Evolutionary conservation across 2,113 vertebrate species (phyloP).

Genomic region (Sterrhoptilus dennistouni): DNA sequence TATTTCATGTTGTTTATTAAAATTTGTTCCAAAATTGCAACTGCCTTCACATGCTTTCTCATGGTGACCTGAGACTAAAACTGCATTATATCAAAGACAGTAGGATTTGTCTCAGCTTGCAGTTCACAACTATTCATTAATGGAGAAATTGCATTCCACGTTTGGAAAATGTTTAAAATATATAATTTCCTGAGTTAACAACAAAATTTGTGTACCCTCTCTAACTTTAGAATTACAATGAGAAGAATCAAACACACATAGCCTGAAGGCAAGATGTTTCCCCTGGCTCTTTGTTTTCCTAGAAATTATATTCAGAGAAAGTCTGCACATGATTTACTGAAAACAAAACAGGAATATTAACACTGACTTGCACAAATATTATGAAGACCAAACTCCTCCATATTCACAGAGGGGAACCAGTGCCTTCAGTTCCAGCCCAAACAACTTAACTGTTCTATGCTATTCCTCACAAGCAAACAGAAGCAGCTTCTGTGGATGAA

Average conservation of each 20-base stretch:
- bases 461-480: not conserved
- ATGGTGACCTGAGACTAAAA: not conserved
- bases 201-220: not conserved
- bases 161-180: conserved; percentile 6
- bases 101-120: not conserved
- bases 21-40: not conserved
- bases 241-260: not conserved
- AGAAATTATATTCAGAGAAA: not conserved
- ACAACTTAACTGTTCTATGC: not conserved
- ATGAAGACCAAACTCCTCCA: not conserved
- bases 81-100: not conserved
- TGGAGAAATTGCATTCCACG: accelerated
- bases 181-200: not conserved
- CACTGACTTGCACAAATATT: not conserved
- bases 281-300: not conserved
- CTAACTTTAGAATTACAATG: not conserved
- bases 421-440: not conserved
- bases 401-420: not conserved
- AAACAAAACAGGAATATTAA: not conserved
- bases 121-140: not conserved
- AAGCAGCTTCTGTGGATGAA: not conserved
- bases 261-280: conserved; percentile 5
- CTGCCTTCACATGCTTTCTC: not conserved
- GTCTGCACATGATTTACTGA: not conserved
- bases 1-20: not conserved